Percentiles rank a stretch among this genome's conserved stretches.
phyloP scores from a whole-genome alignment of 2,797 vertebrate species.

The Menidia menidia region DNA sequence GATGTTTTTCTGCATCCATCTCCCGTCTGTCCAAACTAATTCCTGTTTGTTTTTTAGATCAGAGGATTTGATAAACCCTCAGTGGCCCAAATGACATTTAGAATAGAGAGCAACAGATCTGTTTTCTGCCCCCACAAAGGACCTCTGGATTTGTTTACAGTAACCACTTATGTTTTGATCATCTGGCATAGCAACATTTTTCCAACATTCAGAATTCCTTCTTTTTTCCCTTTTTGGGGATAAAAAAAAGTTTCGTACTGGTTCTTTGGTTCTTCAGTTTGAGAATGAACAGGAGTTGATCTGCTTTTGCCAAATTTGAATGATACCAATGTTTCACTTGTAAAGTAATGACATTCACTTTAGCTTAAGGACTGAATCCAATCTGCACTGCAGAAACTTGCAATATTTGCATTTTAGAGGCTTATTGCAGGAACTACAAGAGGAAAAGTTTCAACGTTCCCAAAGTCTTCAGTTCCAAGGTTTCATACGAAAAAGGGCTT shows the following conservation, averaged over 20 bases:
- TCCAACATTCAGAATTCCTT: too few relatives aligned
- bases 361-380: background rate
- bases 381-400: background rate
- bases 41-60: background rate
- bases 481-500: background rate
- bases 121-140: background rate
- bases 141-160: background rate
- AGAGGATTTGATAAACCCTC: background rate
- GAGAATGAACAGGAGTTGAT: background rate
- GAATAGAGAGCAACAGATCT: too few relatives aligned
- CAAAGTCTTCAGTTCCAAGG: background rate
- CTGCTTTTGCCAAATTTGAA: background rate
- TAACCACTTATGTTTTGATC: background rate
- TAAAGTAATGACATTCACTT: background rate
- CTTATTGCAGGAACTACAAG: background rate
- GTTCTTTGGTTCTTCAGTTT: background rate
- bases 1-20: too few relatives aligned
- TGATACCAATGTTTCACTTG: background rate
- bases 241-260: too few relatives aligned
- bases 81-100: too few relatives aligned
- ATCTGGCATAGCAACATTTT: too few relatives aligned
- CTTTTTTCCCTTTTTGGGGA: too few relatives aligned
- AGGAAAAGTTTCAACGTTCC: background rate
- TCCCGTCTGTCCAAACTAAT: too few relatives aligned
- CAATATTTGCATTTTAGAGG: background rate